Evolutionary conservation across 2,113 vertebrate species (phyloP).

Genomic region (Lynx canadensis): DNA sequence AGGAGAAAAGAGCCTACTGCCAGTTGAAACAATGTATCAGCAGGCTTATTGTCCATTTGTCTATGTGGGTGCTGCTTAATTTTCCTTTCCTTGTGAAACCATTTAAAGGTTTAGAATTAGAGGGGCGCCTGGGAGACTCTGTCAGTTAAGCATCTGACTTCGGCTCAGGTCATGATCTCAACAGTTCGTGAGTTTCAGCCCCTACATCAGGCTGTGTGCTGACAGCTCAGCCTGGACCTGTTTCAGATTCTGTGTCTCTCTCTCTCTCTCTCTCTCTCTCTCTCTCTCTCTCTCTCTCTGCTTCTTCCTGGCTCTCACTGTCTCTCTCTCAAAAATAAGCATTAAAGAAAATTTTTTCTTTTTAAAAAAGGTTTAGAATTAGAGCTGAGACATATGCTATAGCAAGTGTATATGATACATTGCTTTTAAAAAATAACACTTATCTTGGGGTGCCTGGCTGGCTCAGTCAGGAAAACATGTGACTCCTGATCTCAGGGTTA

Average conservation of each 20-base stretch:
- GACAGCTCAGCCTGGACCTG: too few species aligned
- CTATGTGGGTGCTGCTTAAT: not conserved
- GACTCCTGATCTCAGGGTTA: not conserved
- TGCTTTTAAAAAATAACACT: not conserved
- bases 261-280: too few species aligned
- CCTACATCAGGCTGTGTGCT: too few species aligned
- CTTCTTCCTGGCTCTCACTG: too few species aligned
- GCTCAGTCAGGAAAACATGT: not conserved
- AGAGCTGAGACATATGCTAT: not conserved
- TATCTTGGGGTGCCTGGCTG: not conserved
- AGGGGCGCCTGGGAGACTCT: not conserved
- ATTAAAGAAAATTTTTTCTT: too few species aligned
- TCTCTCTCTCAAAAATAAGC: too few species aligned
- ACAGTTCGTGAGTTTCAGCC: too few species aligned
- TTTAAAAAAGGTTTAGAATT: not conserved
- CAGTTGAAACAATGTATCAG: not conserved
- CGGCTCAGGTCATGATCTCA: too few species aligned
- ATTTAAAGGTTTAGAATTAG: slow-evolving; percentile 33
- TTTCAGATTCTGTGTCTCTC: too few species aligned
- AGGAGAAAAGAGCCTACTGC: not conserved
- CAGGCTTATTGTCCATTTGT: not conserved
- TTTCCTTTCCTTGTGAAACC: not conserved
- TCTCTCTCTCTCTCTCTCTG: too few species aligned
- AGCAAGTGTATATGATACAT: not conserved
- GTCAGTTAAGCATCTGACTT: too few species aligned